Evolutionary conservation across 2,113 vertebrate species (phyloP).

Genomic region (Climacteris rufus): DNA sequence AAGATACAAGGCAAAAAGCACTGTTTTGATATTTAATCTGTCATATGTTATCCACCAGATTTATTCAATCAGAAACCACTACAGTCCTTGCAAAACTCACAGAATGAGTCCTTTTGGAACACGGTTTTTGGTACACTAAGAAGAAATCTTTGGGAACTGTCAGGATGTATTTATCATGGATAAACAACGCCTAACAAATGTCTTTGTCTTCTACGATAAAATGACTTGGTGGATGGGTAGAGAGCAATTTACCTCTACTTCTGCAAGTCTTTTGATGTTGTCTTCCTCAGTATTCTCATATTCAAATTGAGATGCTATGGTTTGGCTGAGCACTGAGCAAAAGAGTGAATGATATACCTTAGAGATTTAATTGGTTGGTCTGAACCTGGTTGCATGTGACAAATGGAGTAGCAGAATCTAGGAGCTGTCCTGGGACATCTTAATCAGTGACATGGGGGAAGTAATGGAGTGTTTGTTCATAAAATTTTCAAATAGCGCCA

Average conservation of each 20-base stretch:
- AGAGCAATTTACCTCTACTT: not conserved
- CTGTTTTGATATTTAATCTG: not conserved
- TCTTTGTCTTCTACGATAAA: not conserved
- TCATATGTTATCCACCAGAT: not conserved
- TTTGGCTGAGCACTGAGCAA: not conserved
- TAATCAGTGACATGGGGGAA: not conserved
- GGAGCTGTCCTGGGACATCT: not conserved
- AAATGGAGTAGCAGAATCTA: not conserved
- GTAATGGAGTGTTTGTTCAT: not conserved
- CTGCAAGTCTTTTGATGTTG: not conserved
- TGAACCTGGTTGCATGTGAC: not conserved
- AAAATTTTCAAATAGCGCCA: not conserved
- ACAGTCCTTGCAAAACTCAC: not conserved
- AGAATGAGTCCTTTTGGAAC: not conserved
- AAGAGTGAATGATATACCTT: not conserved
- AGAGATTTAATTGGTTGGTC: not conserved
- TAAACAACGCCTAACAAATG: not conserved
- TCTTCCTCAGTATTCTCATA: not conserved
- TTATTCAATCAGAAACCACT: not conserved
- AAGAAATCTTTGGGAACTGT: not conserved
- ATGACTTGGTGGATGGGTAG: not conserved
- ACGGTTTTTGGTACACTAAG: not conserved
- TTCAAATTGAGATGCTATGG: not conserved
- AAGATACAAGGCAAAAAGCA: not conserved
- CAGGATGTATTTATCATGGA: not conserved